Conservation (phyloP, 2,888 invertebrate species). For the Julus scandinavius region DNA sequence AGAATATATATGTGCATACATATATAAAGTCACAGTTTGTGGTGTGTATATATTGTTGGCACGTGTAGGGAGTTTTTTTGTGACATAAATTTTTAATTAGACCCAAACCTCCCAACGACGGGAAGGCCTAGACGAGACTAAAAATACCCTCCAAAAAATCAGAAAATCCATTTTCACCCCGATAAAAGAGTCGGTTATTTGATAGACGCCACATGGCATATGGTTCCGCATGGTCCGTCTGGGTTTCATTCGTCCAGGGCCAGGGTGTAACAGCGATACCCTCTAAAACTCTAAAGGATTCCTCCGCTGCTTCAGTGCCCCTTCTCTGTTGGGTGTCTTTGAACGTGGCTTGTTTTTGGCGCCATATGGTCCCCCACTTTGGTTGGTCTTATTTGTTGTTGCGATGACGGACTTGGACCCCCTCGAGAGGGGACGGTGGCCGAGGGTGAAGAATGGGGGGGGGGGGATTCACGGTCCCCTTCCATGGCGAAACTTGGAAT, state of each 20-base stretch:
- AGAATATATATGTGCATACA: too few species aligned
- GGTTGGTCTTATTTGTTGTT: background rate
- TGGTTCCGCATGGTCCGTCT: background rate
- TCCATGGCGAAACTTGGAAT: background rate
- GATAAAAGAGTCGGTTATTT: background rate
- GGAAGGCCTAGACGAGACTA: background rate
- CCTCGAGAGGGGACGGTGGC: background rate
- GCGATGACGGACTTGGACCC: background rate
- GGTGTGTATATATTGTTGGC: too few species aligned
- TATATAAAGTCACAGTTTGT: too few species aligned
- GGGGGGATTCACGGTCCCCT: background rate
- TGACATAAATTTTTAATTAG: background rate
- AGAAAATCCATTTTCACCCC: background rate
- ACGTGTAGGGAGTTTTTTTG: too few species aligned
- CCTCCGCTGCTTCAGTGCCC: background rate
- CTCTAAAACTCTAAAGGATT: background rate
- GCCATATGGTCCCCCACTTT: background rate
- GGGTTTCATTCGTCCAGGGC: too few species aligned
- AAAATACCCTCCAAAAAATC: background rate
- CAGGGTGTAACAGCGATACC: background rate
- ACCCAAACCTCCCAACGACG: background rate
- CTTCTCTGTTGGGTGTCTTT: background rate
- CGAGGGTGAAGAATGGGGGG: background rate
- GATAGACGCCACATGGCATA: constrained; percentile 1
- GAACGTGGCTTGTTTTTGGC: background rate